phyloP scores from a whole-genome alignment of 37 sponge, comb jelly and placozoan species.

The Theonella swinhoei region DNA sequence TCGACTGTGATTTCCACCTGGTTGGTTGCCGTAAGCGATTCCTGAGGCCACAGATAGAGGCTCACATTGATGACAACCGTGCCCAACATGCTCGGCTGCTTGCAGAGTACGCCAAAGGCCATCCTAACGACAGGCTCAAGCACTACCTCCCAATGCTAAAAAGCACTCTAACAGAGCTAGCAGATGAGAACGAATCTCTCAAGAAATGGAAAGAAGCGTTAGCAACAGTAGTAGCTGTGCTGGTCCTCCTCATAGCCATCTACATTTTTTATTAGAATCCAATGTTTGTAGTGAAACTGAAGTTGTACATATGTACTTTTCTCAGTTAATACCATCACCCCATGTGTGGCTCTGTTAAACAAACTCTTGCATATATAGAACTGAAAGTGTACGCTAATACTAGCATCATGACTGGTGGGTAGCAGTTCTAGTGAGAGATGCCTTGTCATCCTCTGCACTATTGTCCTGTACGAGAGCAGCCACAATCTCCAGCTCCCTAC shows the following conservation, averaged over 20 bases:
- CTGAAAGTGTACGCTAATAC: no score
- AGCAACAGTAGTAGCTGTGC: no score
- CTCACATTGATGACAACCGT: not conserved
- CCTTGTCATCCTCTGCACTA: not conserved
- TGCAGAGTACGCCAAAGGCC: not conserved
- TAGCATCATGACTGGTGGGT: not conserved
- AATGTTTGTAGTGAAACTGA: no score
- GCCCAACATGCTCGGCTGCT: not conserved
- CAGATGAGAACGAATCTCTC: not conserved
- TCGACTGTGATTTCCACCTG: not conserved
- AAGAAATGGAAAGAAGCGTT: not conserved
- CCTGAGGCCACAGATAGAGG: not conserved
- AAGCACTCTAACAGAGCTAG: not conserved
- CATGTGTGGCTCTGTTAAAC: no score
- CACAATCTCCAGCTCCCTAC: not conserved
- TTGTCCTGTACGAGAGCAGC: not conserved
- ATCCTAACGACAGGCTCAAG: no score
- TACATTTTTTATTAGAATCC: no score
- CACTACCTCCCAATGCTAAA: no score
- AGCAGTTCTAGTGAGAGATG: not conserved
- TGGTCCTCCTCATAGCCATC: no score
- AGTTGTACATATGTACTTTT: no score
- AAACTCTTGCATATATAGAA: no score
- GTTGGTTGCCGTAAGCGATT: not conserved
- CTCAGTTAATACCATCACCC: no score